Conservation (phyloP, 2,888 invertebrate genomes). For the Adelphocoris suturalis region DNA sequence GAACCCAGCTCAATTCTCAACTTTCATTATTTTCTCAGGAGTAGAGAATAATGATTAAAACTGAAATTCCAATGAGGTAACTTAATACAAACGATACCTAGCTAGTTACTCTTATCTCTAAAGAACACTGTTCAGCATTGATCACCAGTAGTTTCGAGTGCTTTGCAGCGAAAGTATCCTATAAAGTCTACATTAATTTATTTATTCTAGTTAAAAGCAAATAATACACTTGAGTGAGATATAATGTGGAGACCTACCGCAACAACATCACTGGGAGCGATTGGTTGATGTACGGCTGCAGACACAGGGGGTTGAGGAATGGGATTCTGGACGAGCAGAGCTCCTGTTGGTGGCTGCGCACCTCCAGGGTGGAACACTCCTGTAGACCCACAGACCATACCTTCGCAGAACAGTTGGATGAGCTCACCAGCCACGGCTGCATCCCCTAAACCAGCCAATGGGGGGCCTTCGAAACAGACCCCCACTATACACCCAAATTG, state of each 20-base stretch:
- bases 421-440: conserved; percentile 70
- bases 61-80: no score
- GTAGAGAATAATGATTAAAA: no score
- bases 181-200: no score
- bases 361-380: conserved; percentile 70
- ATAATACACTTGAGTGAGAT: no score
- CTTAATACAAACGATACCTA: no score
- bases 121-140: no score
- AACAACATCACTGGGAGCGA: conserved; percentile 81
- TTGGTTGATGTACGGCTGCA: conserved; percentile 77
- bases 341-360: conserved; percentile 46
- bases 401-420: conserved; percentile 73
- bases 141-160: no score
- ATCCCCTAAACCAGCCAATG: conserved; percentile 71
- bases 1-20: no score
- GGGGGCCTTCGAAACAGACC: conserved; percentile 68
- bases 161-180: no score
- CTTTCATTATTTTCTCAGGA: no score
- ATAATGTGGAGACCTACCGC: conserved; percentile 78
- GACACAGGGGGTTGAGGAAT: conserved; percentile 57
- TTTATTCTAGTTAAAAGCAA: no score
- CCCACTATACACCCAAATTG: conserved; percentile 55
- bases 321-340: conserved; percentile 57
- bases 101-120: no score
- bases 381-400: conserved; percentile 71